Evolutionary conservation across 2,113 vertebrate species (phyloP).

Genomic region (Seriola rivoliana): DNA sequence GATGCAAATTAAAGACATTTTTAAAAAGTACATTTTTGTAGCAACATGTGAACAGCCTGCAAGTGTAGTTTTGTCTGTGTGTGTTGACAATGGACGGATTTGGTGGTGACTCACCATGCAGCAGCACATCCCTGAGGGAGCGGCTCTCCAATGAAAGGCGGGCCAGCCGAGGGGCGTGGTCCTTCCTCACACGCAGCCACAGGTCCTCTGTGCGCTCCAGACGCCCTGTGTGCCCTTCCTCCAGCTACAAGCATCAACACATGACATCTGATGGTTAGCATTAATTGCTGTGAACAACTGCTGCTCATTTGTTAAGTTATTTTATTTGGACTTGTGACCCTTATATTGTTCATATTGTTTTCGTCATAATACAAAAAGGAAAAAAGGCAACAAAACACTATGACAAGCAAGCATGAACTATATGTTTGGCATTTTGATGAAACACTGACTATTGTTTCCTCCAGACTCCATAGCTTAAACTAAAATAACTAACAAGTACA

Average conservation of each 20-base stretch:
- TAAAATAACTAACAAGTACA: too few relatives aligned
- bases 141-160: constrained; percentile 96
- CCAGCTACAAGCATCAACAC: constrained; percentile 84
- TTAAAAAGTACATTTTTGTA: background rate
- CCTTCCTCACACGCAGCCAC: constrained; percentile 96
- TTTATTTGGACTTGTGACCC: background rate
- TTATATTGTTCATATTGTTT: background rate
- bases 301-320: background rate
- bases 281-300: background rate
- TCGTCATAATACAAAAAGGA: background rate
- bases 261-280: constrained; percentile 11
- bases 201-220: constrained; percentile 97
- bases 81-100: constrained; percentile 1
- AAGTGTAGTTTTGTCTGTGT: background rate
- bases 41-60: background rate
- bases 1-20: background rate
- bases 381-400: background rate
- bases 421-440: background rate
- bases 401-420: background rate
- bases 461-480: background rate
- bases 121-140: constrained; percentile 93
- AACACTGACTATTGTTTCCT: background rate
- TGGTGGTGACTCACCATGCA: constrained; percentile 85
- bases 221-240: constrained; percentile 95
- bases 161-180: constrained; percentile 95